These are phyloP conservation scores for Crocidura indochinensis DNA, from an alignment of 2,797 vertebrate species.

Conservation along the genomic window DNA sequence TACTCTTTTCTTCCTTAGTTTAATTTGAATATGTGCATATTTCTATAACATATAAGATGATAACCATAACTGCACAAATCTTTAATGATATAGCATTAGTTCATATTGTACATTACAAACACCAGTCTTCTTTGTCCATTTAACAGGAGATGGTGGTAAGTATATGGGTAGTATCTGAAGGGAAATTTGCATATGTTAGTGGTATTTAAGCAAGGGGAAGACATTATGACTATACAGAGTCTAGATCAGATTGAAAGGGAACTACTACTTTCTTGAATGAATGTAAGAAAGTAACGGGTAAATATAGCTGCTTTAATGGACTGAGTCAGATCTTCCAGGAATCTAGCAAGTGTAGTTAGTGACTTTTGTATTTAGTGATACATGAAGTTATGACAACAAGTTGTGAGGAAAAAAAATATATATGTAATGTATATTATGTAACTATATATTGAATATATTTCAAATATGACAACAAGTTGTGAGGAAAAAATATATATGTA, in stretches of 20 bases:
- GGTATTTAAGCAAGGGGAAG: neutral
- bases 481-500: too few relatives aligned
- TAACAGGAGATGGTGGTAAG: neutral
- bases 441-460: too few relatives aligned
- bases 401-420: too few relatives aligned
- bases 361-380: neutral
- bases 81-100: neutral
- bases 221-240: too few relatives aligned
- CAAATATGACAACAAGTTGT: too few relatives aligned
- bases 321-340: neutral
- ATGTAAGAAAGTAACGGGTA: neutral
- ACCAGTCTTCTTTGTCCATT: neutral
- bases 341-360: neutral
- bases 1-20: neutral
- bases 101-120: neutral
- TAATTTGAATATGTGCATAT: neutral
- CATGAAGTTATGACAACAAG: neutral
- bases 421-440: too few relatives aligned
- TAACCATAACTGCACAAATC: neutral
- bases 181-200: neutral
- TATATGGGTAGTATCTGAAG: neutral
- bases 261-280: neutral
- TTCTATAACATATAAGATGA: too few relatives aligned
- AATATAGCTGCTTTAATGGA: neutral
- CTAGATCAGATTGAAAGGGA: neutral